Conservation (phyloP, 1,140 invertebrate genomes). For the Psix sp. region DNA sequence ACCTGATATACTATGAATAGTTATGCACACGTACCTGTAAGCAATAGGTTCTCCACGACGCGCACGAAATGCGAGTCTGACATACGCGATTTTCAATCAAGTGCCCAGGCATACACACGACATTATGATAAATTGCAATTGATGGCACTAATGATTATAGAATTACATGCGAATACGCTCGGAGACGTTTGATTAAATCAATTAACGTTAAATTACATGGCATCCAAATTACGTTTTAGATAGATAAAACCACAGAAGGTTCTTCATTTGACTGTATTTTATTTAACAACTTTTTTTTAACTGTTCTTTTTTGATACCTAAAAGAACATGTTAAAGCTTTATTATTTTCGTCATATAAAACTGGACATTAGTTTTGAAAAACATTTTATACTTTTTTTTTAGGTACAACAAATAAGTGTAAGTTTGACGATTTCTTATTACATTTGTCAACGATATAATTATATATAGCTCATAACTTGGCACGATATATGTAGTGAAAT, state of each 20-base stretch:
- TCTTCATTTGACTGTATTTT: background rate
- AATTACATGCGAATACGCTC: constrained; percentile 14
- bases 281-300: too few relatives aligned
- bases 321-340: too few relatives aligned
- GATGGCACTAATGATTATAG: constrained; percentile 19
- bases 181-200: constrained; percentile 24
- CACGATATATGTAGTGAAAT: too few relatives aligned
- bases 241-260: background rate
- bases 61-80: constrained; percentile 16
- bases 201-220: constrained; percentile 14
- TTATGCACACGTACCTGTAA: constrained; percentile 32
- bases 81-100: constrained; percentile 50
- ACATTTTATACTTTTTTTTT: too few relatives aligned
- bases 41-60: constrained; percentile 32
- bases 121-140: constrained; percentile 48
- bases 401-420: too few relatives aligned
- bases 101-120: constrained; percentile 1
- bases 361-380: too few relatives aligned
- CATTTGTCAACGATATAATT: too few relatives aligned
- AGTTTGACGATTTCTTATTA: too few relatives aligned
- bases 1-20: constrained; percentile 42
- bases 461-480: too few relatives aligned
- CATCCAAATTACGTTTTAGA: background rate
- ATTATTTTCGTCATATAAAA: too few relatives aligned
- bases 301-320: too few relatives aligned